Percentiles rank a stretch among this genome's conserved stretches.
These are phyloP conservation scores for Heliothis subflexa DNA, from an alignment of 1,140 invertebrate species.

Conservation along the genomic window DNA sequence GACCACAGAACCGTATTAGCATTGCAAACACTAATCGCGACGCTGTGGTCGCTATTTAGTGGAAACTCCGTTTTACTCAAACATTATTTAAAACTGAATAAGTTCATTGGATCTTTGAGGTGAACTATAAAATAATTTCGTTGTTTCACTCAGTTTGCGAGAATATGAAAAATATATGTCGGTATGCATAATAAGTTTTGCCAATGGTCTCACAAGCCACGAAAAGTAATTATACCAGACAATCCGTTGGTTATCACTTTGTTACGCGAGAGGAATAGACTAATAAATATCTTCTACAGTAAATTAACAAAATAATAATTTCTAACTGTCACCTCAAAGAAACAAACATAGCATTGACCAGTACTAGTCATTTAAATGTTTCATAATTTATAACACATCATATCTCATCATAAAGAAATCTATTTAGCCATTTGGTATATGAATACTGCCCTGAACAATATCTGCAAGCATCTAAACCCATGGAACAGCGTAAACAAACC, in stretches of 20 bases:
- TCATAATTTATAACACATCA: constrained; percentile 52
- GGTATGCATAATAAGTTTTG: too few species aligned
- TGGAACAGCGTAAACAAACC: constrained; percentile 45
- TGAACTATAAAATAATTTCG: constrained; percentile 26
- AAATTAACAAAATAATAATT: too few species aligned
- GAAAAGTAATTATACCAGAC: too few species aligned
- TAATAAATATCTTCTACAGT: too few species aligned
- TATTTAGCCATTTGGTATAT: constrained; percentile 79
- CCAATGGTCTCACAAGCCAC: too few species aligned
- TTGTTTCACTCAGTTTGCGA: not conserved
- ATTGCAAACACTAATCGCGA: not conserved
- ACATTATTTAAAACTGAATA: constrained; percentile 50
- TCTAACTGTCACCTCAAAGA: constrained; percentile 47
- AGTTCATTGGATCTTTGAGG: constrained; percentile 47
- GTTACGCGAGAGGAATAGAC: too few species aligned
- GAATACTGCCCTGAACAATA: constrained; percentile 76
- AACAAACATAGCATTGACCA: constrained; percentile 35
- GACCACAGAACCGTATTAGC: constrained; percentile 25
- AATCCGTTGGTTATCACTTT: too few species aligned
- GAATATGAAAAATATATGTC: too few species aligned
- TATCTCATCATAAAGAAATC: constrained; percentile 67
- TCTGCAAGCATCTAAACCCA: constrained; percentile 49
- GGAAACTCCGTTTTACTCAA: constrained; percentile 27
- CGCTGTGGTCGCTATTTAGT: constrained; percentile 12
- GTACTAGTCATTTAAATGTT: constrained; percentile 43